Percentiles rank a stretch among this genome's conserved stretches.
Conservation (phyloP, 2,113 vertebrate genomes). For the Colistium nudipinnis region DNA sequence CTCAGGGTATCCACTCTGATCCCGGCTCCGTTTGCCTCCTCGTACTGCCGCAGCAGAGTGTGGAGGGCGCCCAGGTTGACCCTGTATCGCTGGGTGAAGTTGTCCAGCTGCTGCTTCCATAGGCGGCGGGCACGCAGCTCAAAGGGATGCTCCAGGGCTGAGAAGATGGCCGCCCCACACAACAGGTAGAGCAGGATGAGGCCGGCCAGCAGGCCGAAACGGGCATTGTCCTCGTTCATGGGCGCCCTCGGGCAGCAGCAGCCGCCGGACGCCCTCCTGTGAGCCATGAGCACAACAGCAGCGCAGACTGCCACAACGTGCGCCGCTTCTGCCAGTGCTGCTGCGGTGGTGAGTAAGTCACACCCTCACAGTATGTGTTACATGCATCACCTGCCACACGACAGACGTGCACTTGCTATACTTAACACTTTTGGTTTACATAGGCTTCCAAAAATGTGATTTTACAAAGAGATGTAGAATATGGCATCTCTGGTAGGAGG, state of each 20-base stretch:
- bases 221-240: slow-evolving; percentile 84
- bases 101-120: slow-evolving; percentile 80
- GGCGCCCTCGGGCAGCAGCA: slow-evolving; percentile 74
- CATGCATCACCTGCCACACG: slow-evolving; percentile 24
- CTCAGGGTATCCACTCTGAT: slow-evolving; percentile 79
- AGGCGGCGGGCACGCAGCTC: slow-evolving; percentile 74
- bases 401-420: background rate
- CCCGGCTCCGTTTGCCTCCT: slow-evolving; percentile 80
- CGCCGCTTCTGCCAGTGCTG: slow-evolving; percentile 30
- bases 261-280: slow-evolving; percentile 66
- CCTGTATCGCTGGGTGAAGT: slow-evolving; percentile 77
- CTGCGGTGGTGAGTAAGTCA: slow-evolving; percentile 23
- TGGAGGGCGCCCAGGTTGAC: slow-evolving; percentile 73
- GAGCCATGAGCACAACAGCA: slow-evolving; percentile 77
- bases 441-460: background rate
- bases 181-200: slow-evolving; percentile 83
- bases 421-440: slow-evolving; percentile 5
- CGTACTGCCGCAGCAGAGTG: slow-evolving; percentile 80
- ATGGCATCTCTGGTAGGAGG: background rate
- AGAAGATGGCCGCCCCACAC: slow-evolving; percentile 84
- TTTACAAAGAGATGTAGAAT: background rate
- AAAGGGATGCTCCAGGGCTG: slow-evolving; percentile 80
- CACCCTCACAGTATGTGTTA: slow-evolving; percentile 13
- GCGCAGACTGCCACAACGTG: slow-evolving; percentile 58
- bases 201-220: slow-evolving; percentile 81